A percentile compares a stretch with the other conserved stretches of the same genome.
These are phyloP conservation scores for Netelia melanura DNA, from an alignment of 2,888 invertebrate species.

Conservation along the genomic window DNA sequence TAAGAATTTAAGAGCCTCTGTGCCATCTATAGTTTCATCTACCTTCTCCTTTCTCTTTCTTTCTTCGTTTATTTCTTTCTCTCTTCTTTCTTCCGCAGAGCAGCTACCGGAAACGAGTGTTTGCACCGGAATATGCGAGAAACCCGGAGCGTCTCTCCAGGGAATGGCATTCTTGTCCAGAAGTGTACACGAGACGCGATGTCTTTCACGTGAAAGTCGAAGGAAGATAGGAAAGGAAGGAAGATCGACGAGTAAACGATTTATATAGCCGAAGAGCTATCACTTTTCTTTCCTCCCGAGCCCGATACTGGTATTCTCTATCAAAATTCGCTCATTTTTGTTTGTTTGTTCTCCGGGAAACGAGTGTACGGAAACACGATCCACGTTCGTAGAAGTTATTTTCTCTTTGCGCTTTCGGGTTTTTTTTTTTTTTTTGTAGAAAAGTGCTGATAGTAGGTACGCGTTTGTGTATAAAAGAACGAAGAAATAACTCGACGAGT, in stretches of 20 bases:
- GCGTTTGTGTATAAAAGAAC: background rate
- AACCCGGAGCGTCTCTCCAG: background rate
- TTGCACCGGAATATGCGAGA: background rate
- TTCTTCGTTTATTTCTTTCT: background rate
- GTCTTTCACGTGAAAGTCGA: constrained; percentile 18
- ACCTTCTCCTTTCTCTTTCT: background rate
- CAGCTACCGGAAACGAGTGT: constrained; percentile 4
- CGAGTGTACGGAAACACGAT: background rate
- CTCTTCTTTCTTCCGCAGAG: background rate
- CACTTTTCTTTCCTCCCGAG: background rate
- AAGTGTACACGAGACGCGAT: constrained; percentile 30
- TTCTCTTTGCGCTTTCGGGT: no score
- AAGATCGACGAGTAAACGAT: constrained; percentile 36
- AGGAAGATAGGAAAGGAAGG: background rate
- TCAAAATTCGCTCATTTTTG: constrained; percentile 16
- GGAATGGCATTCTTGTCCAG: background rate
- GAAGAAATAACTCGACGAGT: constrained; percentile 1
- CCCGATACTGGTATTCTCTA: background rate
- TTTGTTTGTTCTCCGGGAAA: background rate
- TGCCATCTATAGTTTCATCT: background rate
- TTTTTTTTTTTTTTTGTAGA: no score
- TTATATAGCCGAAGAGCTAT: constrained; percentile 26
- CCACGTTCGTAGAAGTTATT: background rate
- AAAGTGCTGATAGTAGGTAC: background rate
- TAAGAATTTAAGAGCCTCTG: constrained; percentile 53